phyloP scores from a whole-genome alignment of 2,888 invertebrate genomes.

The Rhimphoctona megacephalus region DNA sequence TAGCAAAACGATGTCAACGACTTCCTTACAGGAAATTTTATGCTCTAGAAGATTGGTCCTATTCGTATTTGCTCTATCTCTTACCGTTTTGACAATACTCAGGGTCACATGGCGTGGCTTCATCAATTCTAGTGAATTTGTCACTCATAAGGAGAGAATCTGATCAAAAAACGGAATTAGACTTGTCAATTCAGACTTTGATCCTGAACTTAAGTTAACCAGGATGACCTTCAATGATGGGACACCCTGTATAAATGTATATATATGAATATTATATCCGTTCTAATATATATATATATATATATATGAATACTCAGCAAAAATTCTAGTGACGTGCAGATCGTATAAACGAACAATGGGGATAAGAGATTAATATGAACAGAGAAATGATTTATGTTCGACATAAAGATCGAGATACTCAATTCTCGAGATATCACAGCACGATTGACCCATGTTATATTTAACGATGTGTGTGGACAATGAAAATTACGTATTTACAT shows the following conservation, averaged over 20 bases:
- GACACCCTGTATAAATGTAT: conserved; percentile 6
- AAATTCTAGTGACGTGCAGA: conserved; percentile 14
- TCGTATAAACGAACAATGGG: conserved; percentile 7
- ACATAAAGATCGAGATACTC: conserved; percentile 22
- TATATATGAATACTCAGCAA: background rate
- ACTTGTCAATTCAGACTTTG: background rate
- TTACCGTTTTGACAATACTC: no score
- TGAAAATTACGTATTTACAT: background rate
- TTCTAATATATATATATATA: background rate
- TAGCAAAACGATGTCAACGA: background rate
- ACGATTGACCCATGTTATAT: conserved; percentile 4
- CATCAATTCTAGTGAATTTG: background rate
- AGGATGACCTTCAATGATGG: background rate
- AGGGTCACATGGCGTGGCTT: background rate
- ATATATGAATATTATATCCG: background rate
- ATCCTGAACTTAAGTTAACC: background rate
- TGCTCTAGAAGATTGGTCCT: background rate
- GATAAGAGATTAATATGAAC: conserved; percentile 35
- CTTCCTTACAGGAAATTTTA: background rate
- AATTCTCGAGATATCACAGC: conserved; percentile 17
- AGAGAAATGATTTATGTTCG: conserved; percentile 25
- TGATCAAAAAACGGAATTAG: background rate
- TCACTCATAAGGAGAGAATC: background rate
- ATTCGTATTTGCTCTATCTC: background rate
- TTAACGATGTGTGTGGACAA: background rate